Base-by-base conservation (phyloP, 2,888 invertebrate species). In the Caenorhabditis sulstoni region DNA sequence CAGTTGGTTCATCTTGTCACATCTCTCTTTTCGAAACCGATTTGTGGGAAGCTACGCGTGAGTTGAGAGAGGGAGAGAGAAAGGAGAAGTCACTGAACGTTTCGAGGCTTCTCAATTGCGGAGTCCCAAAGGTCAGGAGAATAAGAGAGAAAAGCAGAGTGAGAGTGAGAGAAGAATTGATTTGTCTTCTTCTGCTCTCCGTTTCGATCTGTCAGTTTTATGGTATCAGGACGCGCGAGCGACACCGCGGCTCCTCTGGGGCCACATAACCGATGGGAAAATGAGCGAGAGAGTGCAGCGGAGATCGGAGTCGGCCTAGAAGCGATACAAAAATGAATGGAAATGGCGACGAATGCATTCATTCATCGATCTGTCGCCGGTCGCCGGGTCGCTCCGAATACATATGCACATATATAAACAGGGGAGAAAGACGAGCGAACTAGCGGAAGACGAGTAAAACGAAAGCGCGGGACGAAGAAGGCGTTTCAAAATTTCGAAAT, bases 351-450 rank as follows among this genome's bases (percentile, higher is more conserved):
- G 35, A 41, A 62, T 57, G 47, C 55, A 71, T 71, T 49, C 39
- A 18, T 39, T 35, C 59, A 70, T 62, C 44, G 53, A 70, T 70
- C 16, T 44, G 20, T 16, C 4, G 18, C 20, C n/a, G 8, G n/a
- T 47, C n/a, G 18, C 47, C 47, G 16, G 16, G 11, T 16, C 20
- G 8, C 20, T 20, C 47, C 16, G 9, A 20, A 39, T 62, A 16
- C 70, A 61, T 61, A 55, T 70, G 70, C 70, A 70, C 61, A 62
- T 57, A 62, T 45, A 70, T 55, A 70, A 71, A 62, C 53, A 52
- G 23, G 50, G 41, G 37, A 23, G 64, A 52, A 29, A 29, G 49
- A 29, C 49, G 29, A 45, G n/a, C 8, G 29, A 22, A 47, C 37
- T 23, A 9, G 29, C 29, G 7, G 7, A 29, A 29, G 29, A 29